Evolutionary conservation across 92 coral and sea anemone species (phyloP), one percentile per base, ranked within the genome.

Genomic region (Palythoa heliodiscus): DNA sequence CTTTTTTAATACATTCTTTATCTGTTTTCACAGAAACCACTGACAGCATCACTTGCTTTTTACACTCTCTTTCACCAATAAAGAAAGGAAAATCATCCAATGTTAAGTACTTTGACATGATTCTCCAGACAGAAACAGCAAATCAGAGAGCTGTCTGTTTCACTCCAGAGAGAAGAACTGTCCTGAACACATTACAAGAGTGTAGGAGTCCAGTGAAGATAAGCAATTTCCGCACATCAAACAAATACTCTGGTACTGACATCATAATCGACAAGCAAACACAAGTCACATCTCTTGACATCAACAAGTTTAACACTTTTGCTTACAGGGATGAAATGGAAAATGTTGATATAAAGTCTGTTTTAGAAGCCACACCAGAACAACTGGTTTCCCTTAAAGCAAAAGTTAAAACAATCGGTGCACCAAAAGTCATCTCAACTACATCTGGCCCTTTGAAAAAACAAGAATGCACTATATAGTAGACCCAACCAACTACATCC

Each of bases 21-120:
- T 20, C n/a, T 66, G 23, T 66, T 20, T 66, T 66, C 70, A 66
- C 70, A 66, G 70, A 66, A 66, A 66, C 70, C 70, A 66, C 22
- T 24, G 70, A 17, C 70, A 66, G 25, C 25, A 66, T 17, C 20
- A 66, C 70, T 15, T 66, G 70, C 70, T 66, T 66, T 66, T 7
- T 66, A 0, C 70, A 66, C 70, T 66, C 70, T 66, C 70, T 66
- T 1, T 66, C 70, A 17, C 70, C 70, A 66, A 24, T 66, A 66
- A 66, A 66, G 70, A 66, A 66, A 24, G 70, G 70, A 11, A 66
- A 66, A 66, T 66, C 70, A 0, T 66, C 70, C 70, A 66, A 66
- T 66, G 70, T 20, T 24, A 66, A 66, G n/a, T n/a, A n/a, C n/a
- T n/a, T n/a, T n/a, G n/a, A n/a, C n/a, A n/a, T n/a, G n/a, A n/a